phyloP scores from a whole-genome alignment of 2,888 invertebrate species.

The Habroteleia sp. region DNA sequence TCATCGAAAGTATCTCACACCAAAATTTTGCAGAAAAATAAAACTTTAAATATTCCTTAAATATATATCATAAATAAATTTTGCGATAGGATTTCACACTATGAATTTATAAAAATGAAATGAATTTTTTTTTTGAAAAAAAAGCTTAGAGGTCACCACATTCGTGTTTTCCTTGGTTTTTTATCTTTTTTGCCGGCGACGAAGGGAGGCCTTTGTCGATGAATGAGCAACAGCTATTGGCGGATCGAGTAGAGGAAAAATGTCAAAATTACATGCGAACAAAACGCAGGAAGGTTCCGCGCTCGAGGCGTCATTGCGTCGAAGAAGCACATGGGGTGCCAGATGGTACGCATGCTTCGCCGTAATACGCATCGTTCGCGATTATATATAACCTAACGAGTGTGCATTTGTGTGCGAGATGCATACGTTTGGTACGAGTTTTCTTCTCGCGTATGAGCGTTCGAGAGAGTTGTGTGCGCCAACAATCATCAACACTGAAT shows the following conservation, averaged over 20 bases:
- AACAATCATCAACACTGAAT: conserved; percentile 66
- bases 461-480: conserved; percentile 37
- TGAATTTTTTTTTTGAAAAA: not conserved
- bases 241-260: conserved; percentile 66
- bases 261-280: conserved; percentile 70
- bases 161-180: conserved; percentile 21
- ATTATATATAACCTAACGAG: conserved; percentile 58
- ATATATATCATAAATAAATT: too few species aligned
- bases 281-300: conserved; percentile 66
- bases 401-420: conserved; percentile 31
- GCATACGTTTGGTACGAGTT: conserved; percentile 13
- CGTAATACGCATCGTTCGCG: conserved; percentile 61
- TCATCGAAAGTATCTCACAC: too few species aligned
- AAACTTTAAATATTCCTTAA: too few species aligned
- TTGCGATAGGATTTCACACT: too few species aligned
- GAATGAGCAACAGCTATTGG: conserved; percentile 62
- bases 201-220: conserved; percentile 44
- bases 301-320: conserved; percentile 64
- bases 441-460: conserved; percentile 35
- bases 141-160: conserved; percentile 21
- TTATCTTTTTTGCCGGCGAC: conserved; percentile 26
- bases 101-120: not conserved
- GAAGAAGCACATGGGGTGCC: conserved; percentile 73
- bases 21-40: too few species aligned
- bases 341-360: conserved; percentile 75